phyloP scores from a whole-genome alignment of 2,113 vertebrate species.

The Hoplias malabaricus region DNA sequence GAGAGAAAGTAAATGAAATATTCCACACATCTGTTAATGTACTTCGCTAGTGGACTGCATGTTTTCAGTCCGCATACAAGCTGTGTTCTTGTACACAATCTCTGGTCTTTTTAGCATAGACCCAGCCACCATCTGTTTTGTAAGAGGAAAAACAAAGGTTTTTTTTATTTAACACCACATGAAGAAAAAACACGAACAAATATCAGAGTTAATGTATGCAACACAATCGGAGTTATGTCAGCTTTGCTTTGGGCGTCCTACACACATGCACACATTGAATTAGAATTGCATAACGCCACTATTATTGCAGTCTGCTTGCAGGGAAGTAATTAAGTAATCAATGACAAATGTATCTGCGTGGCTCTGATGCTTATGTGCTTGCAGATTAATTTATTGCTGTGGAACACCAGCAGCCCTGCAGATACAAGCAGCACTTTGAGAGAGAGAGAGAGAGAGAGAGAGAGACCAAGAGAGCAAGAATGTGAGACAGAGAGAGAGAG shows the following conservation, averaged over 20 bases:
- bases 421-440: not conserved
- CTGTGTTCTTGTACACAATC: not conserved
- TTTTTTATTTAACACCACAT: not conserved
- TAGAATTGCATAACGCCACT: conserved; percentile 48
- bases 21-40: not conserved
- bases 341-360: conserved; percentile 61
- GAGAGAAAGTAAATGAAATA: not conserved
- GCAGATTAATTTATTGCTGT: conserved; percentile 33
- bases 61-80: not conserved
- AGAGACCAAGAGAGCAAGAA: not conserved
- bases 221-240: not conserved
- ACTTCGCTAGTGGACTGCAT: not conserved
- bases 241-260: conserved; percentile 16
- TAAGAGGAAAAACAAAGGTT: not conserved
- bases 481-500: not conserved
- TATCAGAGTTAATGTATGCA: no score
- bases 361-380: conserved; percentile 54
- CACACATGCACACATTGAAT: not conserved
- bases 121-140: not conserved
- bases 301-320: conserved; percentile 54
- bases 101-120: not conserved
- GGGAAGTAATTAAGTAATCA: conserved; percentile 61
- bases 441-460: not conserved
- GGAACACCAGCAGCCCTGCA: not conserved
- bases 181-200: conserved; percentile 14